These are phyloP conservation scores for Chionomys nivalis DNA, from an alignment of 2,113 vertebrate genomes.

Conservation along the genomic window DNA sequence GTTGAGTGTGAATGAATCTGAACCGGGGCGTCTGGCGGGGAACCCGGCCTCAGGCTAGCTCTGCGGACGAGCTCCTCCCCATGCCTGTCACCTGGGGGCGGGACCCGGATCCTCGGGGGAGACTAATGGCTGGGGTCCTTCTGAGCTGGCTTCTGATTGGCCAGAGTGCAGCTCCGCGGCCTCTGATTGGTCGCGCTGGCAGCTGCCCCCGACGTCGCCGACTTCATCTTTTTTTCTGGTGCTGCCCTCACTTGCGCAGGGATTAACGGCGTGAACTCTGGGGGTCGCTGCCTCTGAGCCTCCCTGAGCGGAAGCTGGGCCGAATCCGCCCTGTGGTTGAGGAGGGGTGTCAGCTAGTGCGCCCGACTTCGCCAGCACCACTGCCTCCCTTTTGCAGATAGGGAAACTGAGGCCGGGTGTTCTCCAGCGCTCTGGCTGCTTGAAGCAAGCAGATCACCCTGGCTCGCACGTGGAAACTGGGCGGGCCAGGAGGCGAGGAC, in stretches of 20 bases:
- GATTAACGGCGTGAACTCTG: background rate
- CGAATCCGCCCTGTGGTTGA: no score
- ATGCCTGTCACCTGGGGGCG: background rate
- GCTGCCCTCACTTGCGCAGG: background rate
- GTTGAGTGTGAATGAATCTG: no score
- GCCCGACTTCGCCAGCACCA: background rate
- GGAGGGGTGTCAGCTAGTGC: background rate
- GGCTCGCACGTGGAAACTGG: background rate
- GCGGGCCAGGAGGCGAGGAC: background rate
- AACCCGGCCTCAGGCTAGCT: background rate
- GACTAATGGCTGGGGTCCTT: background rate
- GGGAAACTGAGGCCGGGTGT: background rate
- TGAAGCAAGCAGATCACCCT: background rate
- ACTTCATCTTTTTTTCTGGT: background rate
- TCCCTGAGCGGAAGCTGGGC: background rate
- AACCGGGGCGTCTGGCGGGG: background rate
- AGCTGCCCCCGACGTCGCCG: background rate
- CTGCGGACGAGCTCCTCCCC: background rate
- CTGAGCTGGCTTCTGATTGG: background rate
- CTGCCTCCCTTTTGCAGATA: background rate
- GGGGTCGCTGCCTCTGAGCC: background rate
- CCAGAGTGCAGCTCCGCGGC: fast-evolving
- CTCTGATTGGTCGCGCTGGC: background rate
- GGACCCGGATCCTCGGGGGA: background rate
- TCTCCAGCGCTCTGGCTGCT: background rate